phyloP scores from a whole-genome alignment of 2,797 vertebrate species.

The Sardinella longiceps region DNA sequence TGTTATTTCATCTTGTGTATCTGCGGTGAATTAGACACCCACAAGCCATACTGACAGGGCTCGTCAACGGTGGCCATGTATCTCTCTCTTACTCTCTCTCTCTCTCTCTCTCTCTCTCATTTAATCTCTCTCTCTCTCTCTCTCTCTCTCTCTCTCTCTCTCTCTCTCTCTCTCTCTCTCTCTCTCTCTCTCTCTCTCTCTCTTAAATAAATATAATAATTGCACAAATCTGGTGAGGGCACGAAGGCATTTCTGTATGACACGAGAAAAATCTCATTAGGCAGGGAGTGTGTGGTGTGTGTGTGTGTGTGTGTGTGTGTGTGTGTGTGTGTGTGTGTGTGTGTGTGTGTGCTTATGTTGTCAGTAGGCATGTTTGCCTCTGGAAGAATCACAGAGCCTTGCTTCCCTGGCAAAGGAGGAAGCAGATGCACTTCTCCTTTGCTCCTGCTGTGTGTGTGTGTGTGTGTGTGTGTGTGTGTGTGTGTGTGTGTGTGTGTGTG shows the following conservation, averaged over 20 bases:
- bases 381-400: neutral
- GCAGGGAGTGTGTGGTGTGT: conserved; percentile 30
- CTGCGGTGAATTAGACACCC: neutral
- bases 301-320: conserved; percentile 42
- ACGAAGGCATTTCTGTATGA: conserved; percentile 54
- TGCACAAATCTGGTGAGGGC: conserved; percentile 56
- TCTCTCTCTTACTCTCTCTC: neutral
- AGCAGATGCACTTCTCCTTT: neutral
- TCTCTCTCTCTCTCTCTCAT: neutral
- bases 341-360: neutral
- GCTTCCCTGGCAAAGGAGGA: conserved; percentile 30
- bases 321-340: neutral
- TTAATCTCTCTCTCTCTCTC: neutral
- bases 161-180: no score
- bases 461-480: conserved; percentile 54
- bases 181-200: neutral
- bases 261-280: conserved; percentile 71
- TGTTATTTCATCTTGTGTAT: neutral
- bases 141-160: neutral
- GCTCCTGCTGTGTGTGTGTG: conserved; percentile 53
- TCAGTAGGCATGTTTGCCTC: neutral
- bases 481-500: conserved; percentile 62
- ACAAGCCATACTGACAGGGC: neutral
- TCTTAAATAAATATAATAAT: conserved; percentile 56
- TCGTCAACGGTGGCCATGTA: neutral